Base-by-base conservation (phyloP, 2,797 vertebrate species). In the Sebastes reedi region DNA sequence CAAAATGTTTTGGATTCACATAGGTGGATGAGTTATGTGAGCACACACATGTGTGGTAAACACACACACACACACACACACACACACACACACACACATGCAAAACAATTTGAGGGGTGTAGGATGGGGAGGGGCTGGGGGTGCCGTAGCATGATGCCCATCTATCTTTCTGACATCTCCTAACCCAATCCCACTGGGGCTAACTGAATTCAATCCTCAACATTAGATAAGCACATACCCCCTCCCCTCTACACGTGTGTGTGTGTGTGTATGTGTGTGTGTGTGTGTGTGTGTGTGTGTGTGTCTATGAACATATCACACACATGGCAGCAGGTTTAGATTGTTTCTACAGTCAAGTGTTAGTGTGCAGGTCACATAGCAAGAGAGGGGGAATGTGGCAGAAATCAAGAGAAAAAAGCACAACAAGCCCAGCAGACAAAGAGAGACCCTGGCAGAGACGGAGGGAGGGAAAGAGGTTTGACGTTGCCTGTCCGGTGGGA, bases 141-240 rank as follows among this genome's bases (percentile, higher is more conserved):
- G 92, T 91, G 90, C 87, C 67, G 79, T 80, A 90, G 89, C 93
- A 93, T 93, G 92, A 95, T 93, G 92, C 93, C 95, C 95, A 96
- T 96, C 94, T 96, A 95, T 96, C 95, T 96, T 96, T 96, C 92
- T 96, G 95, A 96, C 95, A 95, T 96, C 93, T 94, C 87, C 94
- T 96, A 96, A 96, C 95, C 95, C 94, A 96, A 96, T 96, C 95
- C 95, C 95, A 93, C 88, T 82, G 90, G 94, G 95, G 93, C 89
- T 95, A 96, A 96, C 95, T 94, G 92, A 94, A 96, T 96, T 96
- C 94, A 96, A 96, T 95, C 94, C 94, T 92, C 92, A 93, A 91
- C 95, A 96, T 96, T 95, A 96, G 95, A 96, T 96, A 96, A 96
- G 94, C 95, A 95, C 90, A 91, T 81, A 90, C 84, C 85, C 88